Evolutionary conservation across 2,888 invertebrate genomes (phyloP).

Genomic region (Amaurobius ferox): DNA sequence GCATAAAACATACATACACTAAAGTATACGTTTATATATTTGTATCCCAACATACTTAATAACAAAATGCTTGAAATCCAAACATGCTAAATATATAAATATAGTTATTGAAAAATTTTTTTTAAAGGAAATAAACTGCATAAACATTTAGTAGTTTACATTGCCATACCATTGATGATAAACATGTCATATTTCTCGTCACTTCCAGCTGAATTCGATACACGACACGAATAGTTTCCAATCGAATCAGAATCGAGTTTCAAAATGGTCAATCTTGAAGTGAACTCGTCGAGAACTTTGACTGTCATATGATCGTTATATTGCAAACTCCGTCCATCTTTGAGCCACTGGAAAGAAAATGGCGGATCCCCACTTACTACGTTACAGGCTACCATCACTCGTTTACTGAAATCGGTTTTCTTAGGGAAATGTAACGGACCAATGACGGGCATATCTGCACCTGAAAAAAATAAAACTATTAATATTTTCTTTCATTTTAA

Average conservation of each 20-base stretch:
- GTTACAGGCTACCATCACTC: constrained; percentile 27
- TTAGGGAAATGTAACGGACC: neutral
- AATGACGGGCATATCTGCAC: neutral
- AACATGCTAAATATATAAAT: no score
- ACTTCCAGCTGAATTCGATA: neutral
- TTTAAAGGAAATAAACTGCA: no score
- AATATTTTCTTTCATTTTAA: no score
- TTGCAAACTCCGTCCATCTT: constrained; percentile 29
- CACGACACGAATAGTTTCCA: constrained; percentile 18
- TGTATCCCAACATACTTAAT: no score
- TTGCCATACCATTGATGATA: neutral
- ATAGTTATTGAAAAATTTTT: no score
- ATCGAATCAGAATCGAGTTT: neutral
- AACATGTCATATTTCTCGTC: constrained; percentile 9
- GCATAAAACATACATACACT: no score
- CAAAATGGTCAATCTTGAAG: constrained; percentile 23
- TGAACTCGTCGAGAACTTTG: constrained; percentile 1
- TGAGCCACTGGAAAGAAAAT: constrained; percentile 68
- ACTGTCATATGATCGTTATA: neutral
- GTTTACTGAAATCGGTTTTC: constrained; percentile 1
- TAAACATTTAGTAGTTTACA: neutral
- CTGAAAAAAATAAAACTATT: constrained; percentile 3
- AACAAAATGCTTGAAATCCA: no score
- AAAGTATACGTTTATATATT: no score
- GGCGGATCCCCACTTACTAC: constrained; percentile 62